These are phyloP conservation scores for Thrips palmi DNA, from an alignment of 1,140 invertebrate species.

Conservation along the genomic window DNA sequence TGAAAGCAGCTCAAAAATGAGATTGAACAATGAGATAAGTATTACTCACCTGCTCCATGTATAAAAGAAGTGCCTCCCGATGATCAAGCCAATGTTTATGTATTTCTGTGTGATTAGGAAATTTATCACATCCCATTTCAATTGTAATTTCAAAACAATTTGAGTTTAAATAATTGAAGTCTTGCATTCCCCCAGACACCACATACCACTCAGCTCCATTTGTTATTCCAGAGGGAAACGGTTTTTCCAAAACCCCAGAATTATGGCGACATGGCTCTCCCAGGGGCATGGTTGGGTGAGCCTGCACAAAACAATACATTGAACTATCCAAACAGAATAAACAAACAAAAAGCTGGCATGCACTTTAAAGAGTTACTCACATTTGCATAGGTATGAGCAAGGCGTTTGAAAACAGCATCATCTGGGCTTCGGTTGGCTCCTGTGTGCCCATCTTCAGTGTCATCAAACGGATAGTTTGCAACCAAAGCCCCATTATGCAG, in stretches of 20 bases:
- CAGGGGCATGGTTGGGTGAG: slow-evolving; percentile 65
- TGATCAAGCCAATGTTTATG: slow-evolving; percentile 78
- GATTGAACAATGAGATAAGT: background rate
- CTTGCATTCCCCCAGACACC: slow-evolving; percentile 90
- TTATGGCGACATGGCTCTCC: slow-evolving; percentile 57
- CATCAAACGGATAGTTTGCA: slow-evolving; percentile 87
- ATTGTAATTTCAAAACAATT: slow-evolving; percentile 91
- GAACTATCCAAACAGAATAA: background rate
- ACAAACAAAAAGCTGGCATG: slow-evolving; percentile 1
- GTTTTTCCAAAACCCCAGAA: no score
- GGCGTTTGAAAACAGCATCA: slow-evolving; percentile 60
- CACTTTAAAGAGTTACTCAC: slow-evolving; percentile 28
- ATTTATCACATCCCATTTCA: slow-evolving; percentile 89
- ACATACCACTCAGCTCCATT: slow-evolving; percentile 88
- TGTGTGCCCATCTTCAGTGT: slow-evolving; percentile 26
- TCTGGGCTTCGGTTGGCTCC: slow-evolving; percentile 51
- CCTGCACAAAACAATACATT: slow-evolving; percentile 24
- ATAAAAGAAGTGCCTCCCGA: slow-evolving; percentile 61
- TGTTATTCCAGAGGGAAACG: slow-evolving; percentile 68
- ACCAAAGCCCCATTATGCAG: slow-evolving; percentile 87
- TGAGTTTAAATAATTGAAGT: slow-evolving; percentile 88
- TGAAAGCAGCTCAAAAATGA: slow-evolving; percentile 12
- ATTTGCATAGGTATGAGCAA: slow-evolving; percentile 67
- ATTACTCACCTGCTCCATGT: slow-evolving; percentile 60
- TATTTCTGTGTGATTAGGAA: slow-evolving; percentile 53